Base-by-base conservation (phyloP, 2,113 vertebrate species). In the Sprattus sprattus region DNA sequence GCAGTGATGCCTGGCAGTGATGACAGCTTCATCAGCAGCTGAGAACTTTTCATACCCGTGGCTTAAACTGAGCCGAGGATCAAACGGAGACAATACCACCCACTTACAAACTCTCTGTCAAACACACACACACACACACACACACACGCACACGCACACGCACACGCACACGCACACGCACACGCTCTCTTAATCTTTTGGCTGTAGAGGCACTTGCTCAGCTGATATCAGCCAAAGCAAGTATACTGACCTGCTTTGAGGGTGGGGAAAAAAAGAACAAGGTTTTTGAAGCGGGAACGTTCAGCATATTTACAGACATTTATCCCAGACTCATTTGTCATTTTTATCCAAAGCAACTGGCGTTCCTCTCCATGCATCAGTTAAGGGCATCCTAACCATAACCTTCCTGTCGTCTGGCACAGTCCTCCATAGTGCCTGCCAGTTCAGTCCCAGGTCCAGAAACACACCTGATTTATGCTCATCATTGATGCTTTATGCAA, bases 51-150 rank as follows among this genome's bases (percentile, higher is more conserved):
- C 67, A 4, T 67, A 20, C 25, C 28, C 18, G n/a, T 18, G 80
- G 81, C 60, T 84, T 86, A 84, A 84, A 82, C 57, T 64, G 28
- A 82, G 15, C 54, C 45, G 28, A 85, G 67, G 22, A 80, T 67
- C 22, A 84, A 46, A 80, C 83, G 6, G 28, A 75, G 22, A 32
- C 8, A 71, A 71, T 71, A 8, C 64, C 64, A 71, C 64, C 64
- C 10, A 32, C 64, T 32, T 10, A 49, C 13, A 20, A 54, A 54
- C 16, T 4, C 52, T 54, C 52, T 54, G 52, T 54, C 52, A 54
- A 32, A 46, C 25, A 84, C 44, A 84, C 8, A 82, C 25, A 84
- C 84, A 67, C 45, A 25, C 67, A 85, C 4, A 44, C 22, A 22
- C 50, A 67, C 4, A 45, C 52, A 28, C 22, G 6, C 5, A 71